Evolutionary conservation across 2,797 vertebrate genomes (phyloP).

Genomic region (Gymnopithys bicolor): DNA sequence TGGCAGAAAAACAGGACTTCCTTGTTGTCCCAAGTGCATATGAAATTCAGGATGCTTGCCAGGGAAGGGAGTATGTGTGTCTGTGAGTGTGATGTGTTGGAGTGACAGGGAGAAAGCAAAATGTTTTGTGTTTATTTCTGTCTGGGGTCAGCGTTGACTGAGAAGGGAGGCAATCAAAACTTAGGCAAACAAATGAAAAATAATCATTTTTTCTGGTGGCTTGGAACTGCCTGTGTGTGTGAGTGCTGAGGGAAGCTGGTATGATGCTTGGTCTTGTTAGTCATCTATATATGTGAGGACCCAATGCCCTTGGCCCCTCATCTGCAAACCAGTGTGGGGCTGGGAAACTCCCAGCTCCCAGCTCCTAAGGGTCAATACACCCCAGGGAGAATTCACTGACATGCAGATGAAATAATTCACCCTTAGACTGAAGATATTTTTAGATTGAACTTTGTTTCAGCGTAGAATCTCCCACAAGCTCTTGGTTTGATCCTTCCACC

Average conservation of each 20-base stretch:
- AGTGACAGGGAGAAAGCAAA: slow-evolving; percentile 16
- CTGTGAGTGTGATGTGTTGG: neutral
- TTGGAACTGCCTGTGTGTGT: neutral
- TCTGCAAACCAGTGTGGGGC: neutral
- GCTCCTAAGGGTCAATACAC: neutral
- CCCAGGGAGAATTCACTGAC: neutral
- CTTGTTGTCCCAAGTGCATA: neutral
- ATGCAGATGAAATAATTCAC: neutral
- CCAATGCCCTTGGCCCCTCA: neutral
- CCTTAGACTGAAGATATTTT: neutral
- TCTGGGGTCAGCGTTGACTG: slow-evolving; percentile 29
- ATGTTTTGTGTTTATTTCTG: slow-evolving; percentile 17
- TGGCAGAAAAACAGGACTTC: slow-evolving; percentile 4
- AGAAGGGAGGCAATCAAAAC: neutral
- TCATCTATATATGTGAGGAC: neutral
- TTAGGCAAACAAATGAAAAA: neutral
- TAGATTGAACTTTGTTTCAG: neutral
- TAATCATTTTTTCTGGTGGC: neutral
- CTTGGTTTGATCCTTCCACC: neutral
- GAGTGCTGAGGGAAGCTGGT: neutral
- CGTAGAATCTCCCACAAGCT: neutral
- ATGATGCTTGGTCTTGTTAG: neutral
- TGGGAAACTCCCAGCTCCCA: neutral
- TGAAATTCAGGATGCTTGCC: slow-evolving; percentile 20
- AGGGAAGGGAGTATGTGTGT: neutral